phyloP scores from a whole-genome alignment of 2,797 vertebrate species.

The Coreius guichenoti region DNA sequence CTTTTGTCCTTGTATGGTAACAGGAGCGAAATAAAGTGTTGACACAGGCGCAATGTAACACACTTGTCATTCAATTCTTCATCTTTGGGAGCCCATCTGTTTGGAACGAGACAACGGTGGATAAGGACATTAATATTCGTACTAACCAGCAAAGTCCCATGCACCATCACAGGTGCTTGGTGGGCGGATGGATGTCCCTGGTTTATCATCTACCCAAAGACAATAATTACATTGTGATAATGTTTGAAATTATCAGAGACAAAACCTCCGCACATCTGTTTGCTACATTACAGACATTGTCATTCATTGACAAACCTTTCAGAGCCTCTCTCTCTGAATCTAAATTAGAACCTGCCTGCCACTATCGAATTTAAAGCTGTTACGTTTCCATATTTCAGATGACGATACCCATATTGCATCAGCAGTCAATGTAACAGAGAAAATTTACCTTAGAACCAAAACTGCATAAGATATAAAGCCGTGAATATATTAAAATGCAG shows the following conservation, averaged over 20 bases:
- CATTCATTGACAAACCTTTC: neutral
- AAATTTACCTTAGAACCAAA: neutral
- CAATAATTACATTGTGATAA: conserved; percentile 22
- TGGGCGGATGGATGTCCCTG: conserved; percentile 22
- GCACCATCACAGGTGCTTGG: conserved; percentile 13
- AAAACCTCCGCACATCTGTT: conserved; percentile 27
- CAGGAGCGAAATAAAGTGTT: neutral
- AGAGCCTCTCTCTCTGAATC: neutral
- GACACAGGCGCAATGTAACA: neutral
- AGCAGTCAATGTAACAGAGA: neutral
- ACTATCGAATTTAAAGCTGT: neutral
- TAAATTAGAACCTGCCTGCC: conserved; percentile 15
- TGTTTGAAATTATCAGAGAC: conserved; percentile 30
- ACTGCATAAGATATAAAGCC: too few species aligned
- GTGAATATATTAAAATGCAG: neutral
- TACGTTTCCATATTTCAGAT: conserved; percentile 21
- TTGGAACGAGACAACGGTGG: neutral
- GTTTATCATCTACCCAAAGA: conserved; percentile 21
- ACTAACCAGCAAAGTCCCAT: neutral
- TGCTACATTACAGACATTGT: neutral
- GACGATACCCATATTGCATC: neutral
- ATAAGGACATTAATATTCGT: conserved; percentile 10
- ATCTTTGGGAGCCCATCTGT: conserved; percentile 28
- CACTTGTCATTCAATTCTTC: conserved; percentile 28
- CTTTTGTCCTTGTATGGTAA: neutral